These are phyloP conservation scores for Melipona bicolor DNA, from an alignment of 2,888 invertebrate genomes.

Conservation along the genomic window DNA sequence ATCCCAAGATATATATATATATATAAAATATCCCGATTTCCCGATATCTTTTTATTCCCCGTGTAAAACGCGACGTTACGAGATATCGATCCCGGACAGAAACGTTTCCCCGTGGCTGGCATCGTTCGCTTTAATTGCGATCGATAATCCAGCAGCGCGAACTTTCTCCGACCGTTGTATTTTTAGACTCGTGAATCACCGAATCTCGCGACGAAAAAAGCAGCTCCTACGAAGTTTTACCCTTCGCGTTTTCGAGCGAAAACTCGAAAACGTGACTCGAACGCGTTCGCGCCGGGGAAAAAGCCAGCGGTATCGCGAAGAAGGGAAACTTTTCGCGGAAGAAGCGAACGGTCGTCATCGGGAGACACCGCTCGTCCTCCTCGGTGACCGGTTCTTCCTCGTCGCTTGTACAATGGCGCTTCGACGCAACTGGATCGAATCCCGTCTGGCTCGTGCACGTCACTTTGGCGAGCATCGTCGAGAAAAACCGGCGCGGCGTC, in stretches of 20 bases:
- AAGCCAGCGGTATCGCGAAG: background rate
- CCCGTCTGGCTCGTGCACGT: conserved; percentile 36
- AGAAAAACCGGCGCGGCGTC: conserved; percentile 52
- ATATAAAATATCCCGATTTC: background rate
- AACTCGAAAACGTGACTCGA: no score
- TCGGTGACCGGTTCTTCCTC: conserved; percentile 30
- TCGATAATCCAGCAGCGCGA: conserved; percentile 42
- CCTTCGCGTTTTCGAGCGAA: background rate
- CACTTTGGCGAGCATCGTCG: background rate
- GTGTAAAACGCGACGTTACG: background rate
- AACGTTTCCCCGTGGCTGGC: conserved; percentile 35
- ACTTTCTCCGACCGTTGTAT: conserved; percentile 35
- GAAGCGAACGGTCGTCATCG: conserved; percentile 19
- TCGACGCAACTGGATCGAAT: conserved; percentile 12
- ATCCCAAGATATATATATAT: background rate
- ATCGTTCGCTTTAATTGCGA: conserved; percentile 51
- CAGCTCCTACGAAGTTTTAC: background rate
- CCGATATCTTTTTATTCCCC: background rate
- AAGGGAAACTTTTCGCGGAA: background rate
- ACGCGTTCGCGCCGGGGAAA: background rate
- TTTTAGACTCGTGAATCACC: conserved; percentile 10
- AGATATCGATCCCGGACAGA: conserved; percentile 37
- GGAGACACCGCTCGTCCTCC: background rate
- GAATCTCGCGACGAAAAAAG: background rate
- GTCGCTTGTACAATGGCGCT: conserved; percentile 20